Percentiles rank a stretch among this genome's conserved stretches.
These are phyloP conservation scores for Pteria penguin DNA, from an alignment of 2,888 invertebrate genomes.

Conservation along the genomic window DNA sequence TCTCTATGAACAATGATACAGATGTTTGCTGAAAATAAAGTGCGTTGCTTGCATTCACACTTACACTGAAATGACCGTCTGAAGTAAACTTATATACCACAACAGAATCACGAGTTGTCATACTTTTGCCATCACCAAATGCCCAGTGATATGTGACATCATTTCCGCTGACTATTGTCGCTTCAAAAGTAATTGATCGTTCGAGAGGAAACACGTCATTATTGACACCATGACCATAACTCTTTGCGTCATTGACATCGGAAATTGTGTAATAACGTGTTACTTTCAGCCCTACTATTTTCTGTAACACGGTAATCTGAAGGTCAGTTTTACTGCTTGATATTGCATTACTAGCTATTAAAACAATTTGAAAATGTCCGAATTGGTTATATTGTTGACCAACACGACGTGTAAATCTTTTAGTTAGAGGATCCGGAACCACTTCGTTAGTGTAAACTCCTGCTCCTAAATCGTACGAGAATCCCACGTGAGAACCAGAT, in stretches of 20 bases:
- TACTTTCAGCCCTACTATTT: slow-evolving; percentile 52
- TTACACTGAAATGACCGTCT: slow-evolving; percentile 46
- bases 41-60: slow-evolving; percentile 57
- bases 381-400: slow-evolving; percentile 47
- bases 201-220: slow-evolving; percentile 57
- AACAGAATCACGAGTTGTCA: slow-evolving; percentile 17
- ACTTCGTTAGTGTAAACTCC: slow-evolving; percentile 36
- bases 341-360: slow-evolving; percentile 52
- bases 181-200: slow-evolving; percentile 50
- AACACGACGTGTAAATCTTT: slow-evolving; percentile 30
- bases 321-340: slow-evolving; percentile 24
- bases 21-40: slow-evolving; percentile 43
- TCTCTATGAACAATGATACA: slow-evolving; percentile 40
- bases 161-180: slow-evolving; percentile 53
- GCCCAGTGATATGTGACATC: slow-evolving; percentile 50
- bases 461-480: slow-evolving; percentile 51
- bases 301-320: slow-evolving; percentile 53
- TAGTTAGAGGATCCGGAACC: slow-evolving; percentile 29
- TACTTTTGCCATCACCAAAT: slow-evolving; percentile 52
- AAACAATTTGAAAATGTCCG: slow-evolving; percentile 48
- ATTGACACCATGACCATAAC: slow-evolving; percentile 55
- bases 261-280: slow-evolving; percentile 52
- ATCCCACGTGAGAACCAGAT: slow-evolving; percentile 50
- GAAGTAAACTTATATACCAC: slow-evolving; percentile 38
- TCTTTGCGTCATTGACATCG: slow-evolving; percentile 42